A percentile compares a stretch with the other conserved stretches of the same genome.
Evolutionary conservation across 2,797 vertebrate species (phyloP).

Genomic region (Anniella stebbinsi): DNA sequence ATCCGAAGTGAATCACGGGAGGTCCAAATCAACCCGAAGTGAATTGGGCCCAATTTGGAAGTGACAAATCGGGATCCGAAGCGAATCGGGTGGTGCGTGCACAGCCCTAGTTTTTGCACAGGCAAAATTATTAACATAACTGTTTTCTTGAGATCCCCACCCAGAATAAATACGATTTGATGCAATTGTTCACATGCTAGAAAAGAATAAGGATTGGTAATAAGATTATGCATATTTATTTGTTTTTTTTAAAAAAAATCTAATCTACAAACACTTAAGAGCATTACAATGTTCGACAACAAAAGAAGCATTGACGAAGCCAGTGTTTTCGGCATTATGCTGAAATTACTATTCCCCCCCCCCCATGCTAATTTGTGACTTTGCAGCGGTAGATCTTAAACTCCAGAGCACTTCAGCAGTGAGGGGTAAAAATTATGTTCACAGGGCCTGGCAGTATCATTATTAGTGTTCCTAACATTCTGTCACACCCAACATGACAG

Average conservation of each 20-base stretch:
- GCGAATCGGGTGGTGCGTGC: too few relatives aligned
- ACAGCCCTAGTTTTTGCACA: too few relatives aligned
- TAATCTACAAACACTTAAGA: conserved; percentile 2
- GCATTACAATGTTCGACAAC: neutral
- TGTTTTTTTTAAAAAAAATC: too few relatives aligned
- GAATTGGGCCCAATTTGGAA: too few relatives aligned
- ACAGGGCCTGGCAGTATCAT: neutral
- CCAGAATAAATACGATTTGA: neutral
- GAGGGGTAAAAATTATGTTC: conserved; percentile 12
- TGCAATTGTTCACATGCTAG: neutral
- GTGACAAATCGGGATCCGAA: too few relatives aligned
- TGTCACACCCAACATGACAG: neutral
- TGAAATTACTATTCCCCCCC: neutral
- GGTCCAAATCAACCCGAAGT: too few relatives aligned
- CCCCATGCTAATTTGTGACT: neutral
- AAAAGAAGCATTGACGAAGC: neutral
- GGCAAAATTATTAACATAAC: neutral
- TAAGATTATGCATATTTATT: too few relatives aligned
- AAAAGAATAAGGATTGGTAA: neutral
- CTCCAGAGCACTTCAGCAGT: neutral
- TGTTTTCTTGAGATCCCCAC: neutral
- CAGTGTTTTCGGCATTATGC: neutral
- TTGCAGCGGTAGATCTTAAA: neutral
- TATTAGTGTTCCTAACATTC: conserved; percentile 2
- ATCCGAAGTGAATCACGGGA: too few relatives aligned